A percentile compares a stretch with the other conserved stretches of the same genome.
Conservation (phyloP, 1,140 invertebrate species). For the Ceratina japonica region DNA sequence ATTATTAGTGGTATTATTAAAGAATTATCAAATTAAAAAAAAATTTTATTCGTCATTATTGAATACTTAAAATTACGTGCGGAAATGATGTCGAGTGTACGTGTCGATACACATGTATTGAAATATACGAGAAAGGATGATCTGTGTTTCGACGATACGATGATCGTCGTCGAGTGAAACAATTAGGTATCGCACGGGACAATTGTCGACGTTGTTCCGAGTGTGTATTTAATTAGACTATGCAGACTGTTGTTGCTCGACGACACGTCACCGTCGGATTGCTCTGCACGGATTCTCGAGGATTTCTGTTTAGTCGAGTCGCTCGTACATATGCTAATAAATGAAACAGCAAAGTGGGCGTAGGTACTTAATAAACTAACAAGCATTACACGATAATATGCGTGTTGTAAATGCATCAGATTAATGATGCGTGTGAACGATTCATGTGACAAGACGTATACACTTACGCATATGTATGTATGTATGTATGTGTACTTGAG, state of each 20-base stretch:
- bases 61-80: neutral
- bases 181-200: slow-evolving; percentile 3
- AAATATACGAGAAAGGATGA: neutral
- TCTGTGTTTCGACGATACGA: slow-evolving; percentile 3
- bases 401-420: too few species aligned
- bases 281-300: slow-evolving; percentile 10
- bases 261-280: slow-evolving; percentile 21
- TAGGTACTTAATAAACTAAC: too few species aligned
- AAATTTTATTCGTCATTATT: too few species aligned
- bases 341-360: neutral
- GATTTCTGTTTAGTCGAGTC: slow-evolving; percentile 9
- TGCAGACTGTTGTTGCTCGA: neutral
- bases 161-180: neutral
- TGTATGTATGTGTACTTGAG: neutral
- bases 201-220: slow-evolving; percentile 36
- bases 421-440: too few species aligned
- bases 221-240: slow-evolving; percentile 32
- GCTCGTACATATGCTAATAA: neutral
- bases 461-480: too few species aligned
- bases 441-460: too few species aligned
- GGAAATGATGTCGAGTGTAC: neutral
- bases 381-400: too few species aligned
- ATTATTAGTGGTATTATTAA: too few species aligned
- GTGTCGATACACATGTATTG: neutral
- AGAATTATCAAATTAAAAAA: too few species aligned